Evolutionary conservation across 2,888 invertebrate genomes (phyloP), one percentile per base, ranked within the genome.

Genomic region (Sarcophaga caerulescens): DNA sequence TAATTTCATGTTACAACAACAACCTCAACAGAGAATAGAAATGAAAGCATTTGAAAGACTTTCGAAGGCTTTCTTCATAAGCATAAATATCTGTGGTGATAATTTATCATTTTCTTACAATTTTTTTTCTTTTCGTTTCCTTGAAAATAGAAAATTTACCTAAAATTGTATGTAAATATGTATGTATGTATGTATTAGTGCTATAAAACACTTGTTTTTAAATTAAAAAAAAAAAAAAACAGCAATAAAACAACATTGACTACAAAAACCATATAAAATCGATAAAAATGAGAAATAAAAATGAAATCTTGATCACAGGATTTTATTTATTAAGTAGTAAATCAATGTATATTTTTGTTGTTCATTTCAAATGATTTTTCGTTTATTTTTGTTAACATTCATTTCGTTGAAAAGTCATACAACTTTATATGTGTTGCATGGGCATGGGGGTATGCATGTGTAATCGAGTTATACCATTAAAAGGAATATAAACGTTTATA

Each of bases 401-500:
- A 52, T 52, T 52, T 52, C 52, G 4, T 52, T 17, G 52, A 1
- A 5, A 52, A 17, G 12, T 52, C 52, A 52, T 52, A 17, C 52
- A 4, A 52, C 11, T 47, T 47, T 8, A 47, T 25, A 25, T 25
- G 25, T 25, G 25, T 25, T 2, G 25, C 25, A 25, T 25, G 3
- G 23, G 23, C 3, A 23, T 35, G 35, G 35, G 35, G 35, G 35
- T 35, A 35, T 35, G 35, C 35, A 35, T 35, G 35, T 35, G 35
- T 47, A 47, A 47, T 47, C 47, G 14, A 47, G 14, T 63, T 63
- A n/a, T 52, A 11, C 59, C 47, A 23, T 4, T n/a, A 90, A 90
- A 90, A 89, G 6, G 89, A 91, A 91, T 91, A 80, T 59, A 60
- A 79, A 80, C 70, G 90, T 90, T 90, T 91, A 89, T 89, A 89